Percentiles rank a stretch among this genome's conserved stretches.
Evolutionary conservation across 2,888 invertebrate species (phyloP).

Genomic region (Drosophila differens): DNA sequence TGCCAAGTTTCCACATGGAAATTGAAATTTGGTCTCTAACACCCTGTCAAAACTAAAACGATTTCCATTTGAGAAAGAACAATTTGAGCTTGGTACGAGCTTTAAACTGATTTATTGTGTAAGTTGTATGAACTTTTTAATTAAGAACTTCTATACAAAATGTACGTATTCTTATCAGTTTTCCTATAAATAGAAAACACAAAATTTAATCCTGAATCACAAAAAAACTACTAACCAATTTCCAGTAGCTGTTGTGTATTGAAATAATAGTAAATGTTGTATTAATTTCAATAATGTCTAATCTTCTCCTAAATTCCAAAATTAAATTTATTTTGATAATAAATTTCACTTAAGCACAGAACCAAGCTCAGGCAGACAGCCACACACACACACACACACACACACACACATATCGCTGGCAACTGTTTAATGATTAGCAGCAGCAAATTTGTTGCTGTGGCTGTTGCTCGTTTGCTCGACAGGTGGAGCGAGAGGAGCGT

Average conservation of each 20-base stretch:
- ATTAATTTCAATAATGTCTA: neutral
- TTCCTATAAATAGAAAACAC: neutral
- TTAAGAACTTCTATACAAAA: neutral
- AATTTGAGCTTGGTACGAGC: neutral
- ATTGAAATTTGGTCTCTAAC: neutral
- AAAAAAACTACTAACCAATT: too few species aligned
- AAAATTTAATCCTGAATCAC: neutral
- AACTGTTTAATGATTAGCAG: constrained; percentile 61
- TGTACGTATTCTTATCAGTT: too few species aligned
- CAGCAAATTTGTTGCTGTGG: constrained; percentile 39
- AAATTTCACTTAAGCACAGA: constrained; percentile 46
- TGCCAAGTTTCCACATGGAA: neutral
- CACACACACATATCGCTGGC: constrained; percentile 8
- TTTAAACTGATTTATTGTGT: neutral
- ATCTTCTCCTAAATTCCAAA: neutral
- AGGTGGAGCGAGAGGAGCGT: neutral
- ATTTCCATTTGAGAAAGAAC: neutral
- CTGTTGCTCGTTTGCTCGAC: constrained; percentile 11
- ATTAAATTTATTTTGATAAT: constrained; percentile 47
- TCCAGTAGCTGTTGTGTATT: neutral
- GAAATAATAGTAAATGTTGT: neutral
- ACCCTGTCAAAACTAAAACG: neutral
- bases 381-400: neutral
- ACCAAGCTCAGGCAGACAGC: constrained; percentile 5
- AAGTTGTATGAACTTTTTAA: neutral